Evolutionary conservation across 64 coral and sea anemone genomes (phyloP), one percentile per base, ranked within the genome.

Genomic region (Porites australiensis): DNA sequence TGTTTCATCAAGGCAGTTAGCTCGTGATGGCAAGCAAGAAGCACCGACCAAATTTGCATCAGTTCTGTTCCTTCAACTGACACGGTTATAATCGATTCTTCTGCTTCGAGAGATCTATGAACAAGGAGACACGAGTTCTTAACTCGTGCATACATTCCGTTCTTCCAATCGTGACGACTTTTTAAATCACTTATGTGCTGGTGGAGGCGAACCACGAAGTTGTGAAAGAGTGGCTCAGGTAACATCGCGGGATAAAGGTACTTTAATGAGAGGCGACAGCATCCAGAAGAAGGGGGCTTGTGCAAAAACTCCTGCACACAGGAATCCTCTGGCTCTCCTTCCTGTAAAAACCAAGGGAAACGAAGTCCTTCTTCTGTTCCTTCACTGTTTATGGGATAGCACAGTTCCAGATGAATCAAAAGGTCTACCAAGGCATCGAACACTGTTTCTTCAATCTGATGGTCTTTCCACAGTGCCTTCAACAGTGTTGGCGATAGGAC

Each of bases 321-420:
- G 37, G 68, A 8, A 43, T 57, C 85, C 5, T 20, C 6, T 49
- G 93, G 81, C 0, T 70, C 68, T 0, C 63, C 57, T 54, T 90
- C 93, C 15, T 70, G 86, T 62, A 95, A 72, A 44, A 95, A 95
- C 81, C 88, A 95, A 45, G 93, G 93, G 85, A 95, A 95, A 57
- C 87, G 50, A 79, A 89, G 83, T 14, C 79, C 68, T 7, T 18
- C 77, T 10, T 71, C 37, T 16, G 69, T 54, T 64, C 15, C 62
- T 2, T 58, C 64, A 6, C 49, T 53, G 37, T 50, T 19, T 51
- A 94, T 64, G 14, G 88, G 72, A n/a, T 84, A 95, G 58, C 88
- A 95, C 51, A 95, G 64, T 75, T 72, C 81, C 61, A 95, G 90
- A 44, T 95, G 93, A 61, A 74, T 70, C 20, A 95, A 47, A 3